Base-by-base conservation (phyloP, 2,797 vertebrate species). In the Mus minutoides region DNA sequence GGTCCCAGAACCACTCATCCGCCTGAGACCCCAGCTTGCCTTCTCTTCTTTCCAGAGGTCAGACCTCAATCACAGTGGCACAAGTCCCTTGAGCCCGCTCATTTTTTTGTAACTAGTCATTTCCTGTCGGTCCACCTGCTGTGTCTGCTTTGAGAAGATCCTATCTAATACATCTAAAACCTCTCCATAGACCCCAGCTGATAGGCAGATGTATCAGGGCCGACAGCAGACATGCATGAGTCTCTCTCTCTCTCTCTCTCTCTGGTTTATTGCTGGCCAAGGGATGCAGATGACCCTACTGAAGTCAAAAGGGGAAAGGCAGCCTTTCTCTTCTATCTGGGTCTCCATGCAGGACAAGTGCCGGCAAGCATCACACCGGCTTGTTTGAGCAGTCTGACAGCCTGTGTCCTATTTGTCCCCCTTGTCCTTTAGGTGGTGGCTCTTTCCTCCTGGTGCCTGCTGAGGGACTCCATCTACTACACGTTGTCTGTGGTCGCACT, bases 381-480 rank as follows among this genome's bases (percentile, higher is more conserved):
- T 75, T 40, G 3, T 31, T 37, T 24, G 3, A 40, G 6, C 3
- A 0, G 8, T 54, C 9, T 22, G 54, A 83, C 52, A 6, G 12
- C 43, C 73, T 80, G 9, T 79, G 69, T 76, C 54, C 82, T 31
- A 71, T 24, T 96, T 37, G 94, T 83, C 96, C 60, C 90, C 95
- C 78, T 95, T 71, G 71, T 87, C 95, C 86, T 58, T 2, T 97
- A 99, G 99, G 98, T 99, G 0, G 99, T 99, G 84, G 99, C 97
- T 12, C 98, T 99, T 73, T 99, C 99, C 0, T 98, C 99, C 0
- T 99, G 99, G 99, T 99, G 99, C 92, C 98, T 99, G 95, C 97
- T 99, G 98, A 99, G 99, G 97, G 99, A 99, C 98, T 99, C 99
- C 0, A 78, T 97, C 69, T 99, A 99, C 98, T 99, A 99, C 98